These are phyloP conservation scores for Hypanus sabinus DNA, from an alignment of 2,113 vertebrate genomes.

Conservation along the genomic window DNA sequence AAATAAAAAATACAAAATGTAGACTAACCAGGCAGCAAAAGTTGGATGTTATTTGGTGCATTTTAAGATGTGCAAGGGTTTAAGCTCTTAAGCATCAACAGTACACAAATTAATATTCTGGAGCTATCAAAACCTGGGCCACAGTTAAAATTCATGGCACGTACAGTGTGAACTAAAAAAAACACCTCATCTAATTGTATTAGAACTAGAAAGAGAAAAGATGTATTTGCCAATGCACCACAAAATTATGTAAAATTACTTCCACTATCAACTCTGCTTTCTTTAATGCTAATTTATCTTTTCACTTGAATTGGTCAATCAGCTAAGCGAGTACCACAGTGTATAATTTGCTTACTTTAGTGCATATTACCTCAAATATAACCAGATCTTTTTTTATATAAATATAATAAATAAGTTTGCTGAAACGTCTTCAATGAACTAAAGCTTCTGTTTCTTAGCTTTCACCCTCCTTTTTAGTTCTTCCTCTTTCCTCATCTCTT, in stretches of 20 bases:
- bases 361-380: slow-evolving; percentile 24
- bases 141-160: slow-evolving; percentile 15
- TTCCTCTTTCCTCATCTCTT: slow-evolving; percentile 45
- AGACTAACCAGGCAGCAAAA: neutral
- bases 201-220: neutral
- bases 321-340: neutral
- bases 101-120: neutral
- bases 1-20: neutral
- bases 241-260: slow-evolving; percentile 7
- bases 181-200: neutral
- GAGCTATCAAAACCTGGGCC: neutral
- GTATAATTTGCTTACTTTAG: slow-evolving; percentile 14
- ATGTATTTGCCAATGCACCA: neutral
- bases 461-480: slow-evolving; percentile 43
- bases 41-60: neutral
- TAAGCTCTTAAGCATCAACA: neutral
- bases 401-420: slow-evolving; percentile 31
- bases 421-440: slow-evolving; percentile 8
- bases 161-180: neutral
- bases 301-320: slow-evolving; percentile 11
- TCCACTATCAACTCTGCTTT: neutral
- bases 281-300: neutral
- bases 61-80: neutral
- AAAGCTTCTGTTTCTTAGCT: slow-evolving; percentile 42
- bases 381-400: slow-evolving; percentile 12